A percentile compares a stretch with the other conserved stretches of the same genome.
Evolutionary conservation across 2,888 invertebrate species (phyloP).

Genomic region (Heliconius sara): DNA sequence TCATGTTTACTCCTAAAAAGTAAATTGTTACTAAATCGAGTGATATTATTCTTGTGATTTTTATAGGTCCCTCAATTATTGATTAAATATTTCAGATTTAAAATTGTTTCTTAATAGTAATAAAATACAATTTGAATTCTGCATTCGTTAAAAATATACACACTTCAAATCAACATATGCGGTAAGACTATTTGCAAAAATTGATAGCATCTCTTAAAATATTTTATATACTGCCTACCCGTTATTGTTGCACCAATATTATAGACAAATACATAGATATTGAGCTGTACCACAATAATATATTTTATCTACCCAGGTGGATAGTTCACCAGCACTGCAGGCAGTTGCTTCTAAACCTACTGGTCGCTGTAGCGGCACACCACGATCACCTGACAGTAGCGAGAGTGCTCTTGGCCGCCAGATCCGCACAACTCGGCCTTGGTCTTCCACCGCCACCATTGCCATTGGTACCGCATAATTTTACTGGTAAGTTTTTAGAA

Average conservation of each 20-base stretch:
- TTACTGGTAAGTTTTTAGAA: constrained; percentile 84
- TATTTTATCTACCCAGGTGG: constrained; percentile 74
- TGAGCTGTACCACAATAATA: neutral
- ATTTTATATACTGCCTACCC: neutral
- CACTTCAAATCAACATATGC: no score
- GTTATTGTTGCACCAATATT: neutral
- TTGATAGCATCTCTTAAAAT: neutral
- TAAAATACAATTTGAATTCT: no score
- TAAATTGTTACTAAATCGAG: no score
- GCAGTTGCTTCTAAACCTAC: constrained; percentile 94
- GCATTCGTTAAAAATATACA: no score
- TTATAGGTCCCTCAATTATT: no score
- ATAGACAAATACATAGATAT: no score
- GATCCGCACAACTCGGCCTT: constrained; percentile 89
- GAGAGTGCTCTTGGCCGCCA: constrained; percentile 91
- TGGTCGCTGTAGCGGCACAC: constrained; percentile 95
- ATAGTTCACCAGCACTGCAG: constrained; percentile 98
- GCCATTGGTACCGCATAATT: constrained; percentile 89
- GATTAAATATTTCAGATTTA: no score
- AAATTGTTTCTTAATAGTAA: no score
- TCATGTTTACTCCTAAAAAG: no score
- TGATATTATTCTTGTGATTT: no score
- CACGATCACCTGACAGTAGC: constrained; percentile 95
- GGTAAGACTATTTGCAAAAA: no score
- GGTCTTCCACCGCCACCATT: constrained; percentile 88